A percentile compares a stretch with the other conserved stretches of the same genome.
phyloP scores from a whole-genome alignment of 2,797 vertebrate species.

The Intellagama lesueurii region DNA sequence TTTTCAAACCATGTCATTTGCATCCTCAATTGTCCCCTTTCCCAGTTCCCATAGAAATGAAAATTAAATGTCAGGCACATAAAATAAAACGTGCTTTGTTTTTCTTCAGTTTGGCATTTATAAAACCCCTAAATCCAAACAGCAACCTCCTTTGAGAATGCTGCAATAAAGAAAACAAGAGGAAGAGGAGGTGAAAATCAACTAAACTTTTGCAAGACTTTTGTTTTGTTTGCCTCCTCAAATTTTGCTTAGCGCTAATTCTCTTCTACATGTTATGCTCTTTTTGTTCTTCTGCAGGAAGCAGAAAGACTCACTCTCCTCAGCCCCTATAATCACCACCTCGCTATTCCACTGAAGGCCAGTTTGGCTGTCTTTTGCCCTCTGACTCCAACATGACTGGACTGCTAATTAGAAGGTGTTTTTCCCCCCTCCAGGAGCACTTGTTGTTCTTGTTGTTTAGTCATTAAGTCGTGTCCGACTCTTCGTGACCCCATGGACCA shows the following conservation, averaged over 20 bases:
- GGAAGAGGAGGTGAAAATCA: background rate
- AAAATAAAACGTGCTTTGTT: background rate
- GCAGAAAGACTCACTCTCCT: background rate
- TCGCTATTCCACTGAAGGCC: background rate
- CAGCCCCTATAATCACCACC: background rate
- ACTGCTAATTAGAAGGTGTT: background rate
- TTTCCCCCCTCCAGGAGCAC: too few relatives aligned
- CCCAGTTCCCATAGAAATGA: background rate
- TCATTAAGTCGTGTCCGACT: too few relatives aligned
- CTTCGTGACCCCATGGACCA: too few relatives aligned
- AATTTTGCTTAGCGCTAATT: background rate
- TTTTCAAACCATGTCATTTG: background rate
- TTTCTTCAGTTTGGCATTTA: background rate
- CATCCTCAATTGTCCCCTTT: background rate
- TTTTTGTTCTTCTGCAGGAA: background rate
- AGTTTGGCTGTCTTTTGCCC: conserved; percentile 11
- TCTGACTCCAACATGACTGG: conserved; percentile 7
- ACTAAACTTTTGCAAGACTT: background rate
- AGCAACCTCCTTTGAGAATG: background rate
- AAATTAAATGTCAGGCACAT: background rate
- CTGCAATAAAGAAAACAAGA: background rate
- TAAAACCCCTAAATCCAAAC: background rate
- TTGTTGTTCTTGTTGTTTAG: too few relatives aligned
- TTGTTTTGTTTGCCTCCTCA: background rate
- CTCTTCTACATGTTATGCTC: background rate